Base-by-base conservation (phyloP, 2,113 vertebrate genomes). In the Cottus gobio region DNA sequence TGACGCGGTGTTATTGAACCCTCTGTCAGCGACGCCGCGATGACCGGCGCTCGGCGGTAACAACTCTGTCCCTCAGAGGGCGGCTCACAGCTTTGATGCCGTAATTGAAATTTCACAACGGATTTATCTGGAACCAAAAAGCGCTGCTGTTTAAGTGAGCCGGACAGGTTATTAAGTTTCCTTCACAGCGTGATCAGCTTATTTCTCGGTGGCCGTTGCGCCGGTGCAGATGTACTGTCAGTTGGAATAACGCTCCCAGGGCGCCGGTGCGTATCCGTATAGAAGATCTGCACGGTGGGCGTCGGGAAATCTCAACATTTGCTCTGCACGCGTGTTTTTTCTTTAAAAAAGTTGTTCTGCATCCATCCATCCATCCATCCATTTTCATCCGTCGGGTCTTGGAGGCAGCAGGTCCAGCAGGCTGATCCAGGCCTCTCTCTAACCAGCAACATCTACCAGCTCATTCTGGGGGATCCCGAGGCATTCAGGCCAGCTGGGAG, bases 71-170 rank as follows among this genome's bases (percentile, higher is more conserved):
- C 77, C 79, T 72, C 61, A 3, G 62, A 78, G 82, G 73, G 39
- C 81, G 56, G 74, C 85, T 72, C 46, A 75, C 84, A 61, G 85
- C 85, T 80, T 84, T 87, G 85, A 83, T 69, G 84, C 80, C 4
- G 30, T 91, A 89, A 91, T 90, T 88, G 86, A 90, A 90, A 89
- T 86, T 90, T 90, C 91, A 91, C 83, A 93, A 90, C 82, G 86
- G 74, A 90, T 91, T 86, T 87, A 78, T 87, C 57, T 79, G 77
- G 85, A 84, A 88, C 77, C 84, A 75, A 85, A 89, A 88, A 54
- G 82, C 58, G 20, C 26, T 31, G 70, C n/a, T n/a, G 37, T 88
- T 81, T 91, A 86, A 91, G 82, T 57, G 84, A 89, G 78, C 58
- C 64, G 1, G 91, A 90, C 91, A 91, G 87, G 90, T 90, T 90